Evolutionary conservation across 2,113 vertebrate species (phyloP).

Genomic region (Sinocyclocheilus anophthalmus): DNA sequence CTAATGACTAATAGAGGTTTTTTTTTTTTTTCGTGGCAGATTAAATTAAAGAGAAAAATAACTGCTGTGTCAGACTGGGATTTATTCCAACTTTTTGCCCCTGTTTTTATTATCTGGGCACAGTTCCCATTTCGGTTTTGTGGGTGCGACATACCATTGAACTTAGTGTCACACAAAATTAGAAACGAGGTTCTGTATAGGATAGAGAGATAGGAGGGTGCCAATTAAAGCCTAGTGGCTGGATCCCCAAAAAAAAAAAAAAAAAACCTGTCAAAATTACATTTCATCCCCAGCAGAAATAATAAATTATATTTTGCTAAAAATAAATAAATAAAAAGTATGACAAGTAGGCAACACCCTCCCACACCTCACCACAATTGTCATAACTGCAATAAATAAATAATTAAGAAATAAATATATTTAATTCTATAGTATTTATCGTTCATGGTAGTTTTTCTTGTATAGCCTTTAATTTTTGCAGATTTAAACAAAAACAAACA

Average conservation of each 20-base stretch:
- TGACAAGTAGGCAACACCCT: neutral
- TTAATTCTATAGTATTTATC: too few species aligned
- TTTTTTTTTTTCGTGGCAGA: neutral
- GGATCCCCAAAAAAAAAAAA: neutral
- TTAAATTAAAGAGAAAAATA: neutral
- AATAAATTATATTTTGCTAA: neutral
- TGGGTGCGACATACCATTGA: conserved; percentile 1
- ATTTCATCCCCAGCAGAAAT: neutral
- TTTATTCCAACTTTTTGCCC: conserved; percentile 1
- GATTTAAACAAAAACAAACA: too few species aligned
- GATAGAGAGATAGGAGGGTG: conserved; percentile 10
- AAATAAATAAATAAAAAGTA: neutral
- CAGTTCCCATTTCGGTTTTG: conserved; percentile 4
- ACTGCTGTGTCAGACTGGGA: conserved; percentile 30
- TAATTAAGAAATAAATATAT: neutral
- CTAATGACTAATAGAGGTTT: neutral
- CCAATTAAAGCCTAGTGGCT: neutral
- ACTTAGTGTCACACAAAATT: conserved; percentile 18
- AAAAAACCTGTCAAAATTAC: neutral
- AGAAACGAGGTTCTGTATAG: neutral
- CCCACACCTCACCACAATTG: neutral
- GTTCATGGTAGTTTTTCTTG: too few species aligned
- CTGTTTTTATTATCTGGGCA: conserved; percentile 30
- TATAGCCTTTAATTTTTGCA: too few species aligned
- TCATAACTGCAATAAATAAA: neutral